Evolutionary conservation across 2,888 invertebrate genomes (phyloP), one percentile per base, ranked within the genome.

Genomic region (Oscheius sp.): DNA sequence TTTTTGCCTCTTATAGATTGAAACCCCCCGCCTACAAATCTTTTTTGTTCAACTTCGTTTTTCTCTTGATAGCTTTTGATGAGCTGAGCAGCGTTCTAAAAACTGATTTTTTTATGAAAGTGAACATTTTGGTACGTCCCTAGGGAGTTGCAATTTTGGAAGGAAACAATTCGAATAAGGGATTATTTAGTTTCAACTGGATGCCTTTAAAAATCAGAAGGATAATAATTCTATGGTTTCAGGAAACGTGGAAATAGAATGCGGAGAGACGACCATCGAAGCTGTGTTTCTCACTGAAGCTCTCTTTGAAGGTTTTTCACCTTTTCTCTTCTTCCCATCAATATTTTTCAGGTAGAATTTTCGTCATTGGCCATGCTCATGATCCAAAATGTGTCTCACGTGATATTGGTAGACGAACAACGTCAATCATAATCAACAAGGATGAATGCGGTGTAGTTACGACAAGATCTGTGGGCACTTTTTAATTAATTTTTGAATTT

Each of bases 241-340:
- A 86, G 85, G 85, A 65, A 71, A 75, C 56, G 82, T 83, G 6
- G 85, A 85, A 70, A 80, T 85, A 24, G 85, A 85, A 56, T 85
- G 85, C 70, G 82, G 80, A 26, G 83, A 85, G 68, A 79, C 85
- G 20, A 73, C 73, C 5, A 85, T 85, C 44, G 83, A 84, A 61
- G 74, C 84, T 5, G 83, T 86, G 22, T 85, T 85, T 62, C 61
- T 82, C 5, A 84, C 86, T 0, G 80, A 86, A 45, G 71, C 73
- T 14, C 63, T 67, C 5, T 82, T 82, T 64, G 45, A 73, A 17
- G 81, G 80, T 68, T 20, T n/a, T n/a, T n/a, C 24, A 33, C 50
- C 9, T 28, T 36, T 17, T 17, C 14, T 28, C 5, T 50, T 44
- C 22, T n/a, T 44, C 12, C 26, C 5, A 26, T n/a, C 28, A 50